Conservation (phyloP, 2,113 vertebrate species). For the Indicator indicator region DNA sequence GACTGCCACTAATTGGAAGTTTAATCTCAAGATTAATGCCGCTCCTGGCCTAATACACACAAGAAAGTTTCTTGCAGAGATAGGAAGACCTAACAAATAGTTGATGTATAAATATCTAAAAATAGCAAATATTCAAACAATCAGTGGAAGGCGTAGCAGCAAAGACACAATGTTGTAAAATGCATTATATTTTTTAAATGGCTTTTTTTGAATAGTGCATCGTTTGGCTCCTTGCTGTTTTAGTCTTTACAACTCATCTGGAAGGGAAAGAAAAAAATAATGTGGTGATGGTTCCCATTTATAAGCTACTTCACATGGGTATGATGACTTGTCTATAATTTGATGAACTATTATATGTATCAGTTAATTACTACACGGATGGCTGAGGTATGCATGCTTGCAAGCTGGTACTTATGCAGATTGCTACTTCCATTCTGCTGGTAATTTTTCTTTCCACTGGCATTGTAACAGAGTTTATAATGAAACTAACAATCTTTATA, state of each 20-base stretch:
- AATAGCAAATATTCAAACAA: not conserved
- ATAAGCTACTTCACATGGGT: not conserved
- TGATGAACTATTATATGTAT: conserved; percentile 45
- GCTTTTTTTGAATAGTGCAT: not conserved
- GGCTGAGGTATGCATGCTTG: conserved; percentile 19
- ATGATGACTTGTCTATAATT: conserved; percentile 27
- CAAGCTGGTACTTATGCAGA: conserved; percentile 37
- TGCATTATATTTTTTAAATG: not conserved
- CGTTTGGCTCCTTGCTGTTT: conserved; percentile 25
- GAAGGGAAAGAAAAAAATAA: not conserved
- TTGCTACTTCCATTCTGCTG: conserved; percentile 59
- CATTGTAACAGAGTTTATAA: conserved; percentile 66
- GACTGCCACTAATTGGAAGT: not conserved
- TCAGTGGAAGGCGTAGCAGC: not conserved
- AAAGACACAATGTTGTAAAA: not conserved
- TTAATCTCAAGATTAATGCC: not conserved
- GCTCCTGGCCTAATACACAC: not conserved
- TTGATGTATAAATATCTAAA: not conserved
- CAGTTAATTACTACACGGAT: conserved; percentile 47
- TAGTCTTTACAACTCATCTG: conserved; percentile 37
- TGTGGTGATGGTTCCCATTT: conserved; percentile 15
- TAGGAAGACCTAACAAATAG: not conserved
- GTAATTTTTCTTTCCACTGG: conserved; percentile 75
- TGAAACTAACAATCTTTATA: conserved; percentile 74
- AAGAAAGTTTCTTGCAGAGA: conserved; percentile 1